These are phyloP conservation scores for zebrafish (Danio rerio) DNA, from an alignment of 2,113 vertebrate genomes.

Conservation along the genomic window DNA sequence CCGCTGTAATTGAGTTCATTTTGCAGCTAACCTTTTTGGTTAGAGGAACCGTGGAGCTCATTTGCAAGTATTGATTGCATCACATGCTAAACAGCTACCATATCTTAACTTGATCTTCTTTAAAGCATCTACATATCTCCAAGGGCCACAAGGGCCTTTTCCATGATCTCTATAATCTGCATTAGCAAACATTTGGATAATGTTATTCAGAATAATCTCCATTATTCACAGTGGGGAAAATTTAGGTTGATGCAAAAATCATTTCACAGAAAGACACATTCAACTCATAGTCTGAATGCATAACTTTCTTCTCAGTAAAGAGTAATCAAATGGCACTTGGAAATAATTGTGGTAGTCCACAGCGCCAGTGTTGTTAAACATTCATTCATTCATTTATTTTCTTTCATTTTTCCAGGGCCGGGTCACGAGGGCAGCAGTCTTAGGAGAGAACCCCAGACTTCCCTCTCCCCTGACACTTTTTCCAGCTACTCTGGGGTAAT, in stretches of 20 bases:
- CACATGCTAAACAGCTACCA: slow-evolving; percentile 22
- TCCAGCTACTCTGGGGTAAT: too few species aligned
- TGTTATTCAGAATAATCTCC: slow-evolving; percentile 11
- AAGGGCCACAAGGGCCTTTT: neutral
- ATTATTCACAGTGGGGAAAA: slow-evolving; percentile 4
- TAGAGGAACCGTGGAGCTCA: slow-evolving; percentile 60
- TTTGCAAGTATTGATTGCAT: slow-evolving; percentile 61
- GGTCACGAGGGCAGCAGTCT: too few species aligned
- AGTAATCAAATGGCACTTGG: neutral
- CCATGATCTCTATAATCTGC: slow-evolving; percentile 21
- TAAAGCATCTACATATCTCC: slow-evolving; percentile 3
- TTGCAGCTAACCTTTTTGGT: slow-evolving; percentile 58
- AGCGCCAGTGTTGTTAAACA: neutral
- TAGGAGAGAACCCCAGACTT: too few species aligned
- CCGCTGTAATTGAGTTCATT: slow-evolving; percentile 57
- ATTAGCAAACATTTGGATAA: slow-evolving; percentile 5
- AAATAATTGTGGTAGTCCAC: neutral
- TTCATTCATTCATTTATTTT: too few species aligned
- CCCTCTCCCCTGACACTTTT: too few species aligned
- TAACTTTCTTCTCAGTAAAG: neutral
- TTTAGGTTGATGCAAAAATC: neutral
- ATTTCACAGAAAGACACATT: neutral
- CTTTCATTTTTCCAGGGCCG: too few species aligned
- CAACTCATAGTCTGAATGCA: neutral
- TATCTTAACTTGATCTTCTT: slow-evolving; percentile 13